A percentile compares a stretch with the other conserved stretches of the same genome.
Conservation (phyloP, 2,888 invertebrate species). For the Cenopis cana region DNA sequence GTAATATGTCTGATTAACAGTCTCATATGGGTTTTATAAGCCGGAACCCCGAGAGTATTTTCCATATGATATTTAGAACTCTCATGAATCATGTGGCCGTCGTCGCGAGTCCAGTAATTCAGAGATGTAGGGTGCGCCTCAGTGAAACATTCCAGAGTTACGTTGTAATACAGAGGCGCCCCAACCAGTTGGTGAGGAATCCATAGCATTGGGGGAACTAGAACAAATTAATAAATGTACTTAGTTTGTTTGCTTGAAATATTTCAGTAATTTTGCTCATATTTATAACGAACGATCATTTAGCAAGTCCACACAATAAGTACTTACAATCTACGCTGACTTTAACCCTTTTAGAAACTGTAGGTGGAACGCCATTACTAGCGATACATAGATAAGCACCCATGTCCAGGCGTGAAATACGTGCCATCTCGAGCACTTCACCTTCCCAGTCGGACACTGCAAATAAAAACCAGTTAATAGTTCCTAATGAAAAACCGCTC, state of each 20-base stretch:
- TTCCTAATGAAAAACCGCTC: conserved; percentile 39
- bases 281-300: not conserved
- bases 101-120: conserved; percentile 95
- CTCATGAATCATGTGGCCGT: conserved; percentile 95
- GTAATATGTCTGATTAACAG: conserved; percentile 92
- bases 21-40: conserved; percentile 95
- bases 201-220: conserved; percentile 96
- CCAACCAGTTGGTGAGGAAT: conserved; percentile 96
- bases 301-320: not conserved
- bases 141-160: conserved; percentile 94
- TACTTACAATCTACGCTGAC: conserved; percentile 97
- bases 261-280: too few species aligned
- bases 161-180: conserved; percentile 92
- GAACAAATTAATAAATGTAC: conserved; percentile 51
- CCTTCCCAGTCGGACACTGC: conserved; percentile 94
- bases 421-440: conserved; percentile 91
- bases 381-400: conserved; percentile 97
- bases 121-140: conserved; percentile 96
- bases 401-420: conserved; percentile 95
- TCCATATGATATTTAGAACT: conserved; percentile 92
- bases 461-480: conserved; percentile 53
- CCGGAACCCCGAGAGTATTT: conserved; percentile 87
- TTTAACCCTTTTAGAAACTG: conserved; percentile 96
- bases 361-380: conserved; percentile 94
- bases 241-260: not conserved